These are phyloP conservation scores for Drosophila buzzatii DNA, from an alignment of 2,888 invertebrate species.

Conservation along the genomic window DNA sequence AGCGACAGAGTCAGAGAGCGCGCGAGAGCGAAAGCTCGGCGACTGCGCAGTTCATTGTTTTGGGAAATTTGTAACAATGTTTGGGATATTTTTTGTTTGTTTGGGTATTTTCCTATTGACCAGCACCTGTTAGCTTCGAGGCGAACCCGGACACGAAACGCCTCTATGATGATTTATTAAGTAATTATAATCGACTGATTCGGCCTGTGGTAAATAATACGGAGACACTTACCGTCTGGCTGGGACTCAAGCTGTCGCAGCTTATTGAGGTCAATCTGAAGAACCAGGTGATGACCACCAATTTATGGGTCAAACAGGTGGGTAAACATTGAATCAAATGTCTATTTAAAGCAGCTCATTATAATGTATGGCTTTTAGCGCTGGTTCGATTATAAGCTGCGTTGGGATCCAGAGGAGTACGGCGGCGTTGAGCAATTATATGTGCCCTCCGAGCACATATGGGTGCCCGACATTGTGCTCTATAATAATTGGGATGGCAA, in stretches of 20 bases:
- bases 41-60: slow-evolving; percentile 70
- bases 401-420: slow-evolving; percentile 95
- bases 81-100: slow-evolving; percentile 34
- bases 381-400: slow-evolving; percentile 96
- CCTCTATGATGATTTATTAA: slow-evolving; percentile 97
- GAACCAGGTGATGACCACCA: slow-evolving; percentile 97
- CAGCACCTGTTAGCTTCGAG: slow-evolving; percentile 86
- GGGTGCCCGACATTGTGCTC: slow-evolving; percentile 98
- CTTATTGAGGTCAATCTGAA: slow-evolving; percentile 96
- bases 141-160: slow-evolving; percentile 97
- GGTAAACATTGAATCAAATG: slow-evolving; percentile 53
- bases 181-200: slow-evolving; percentile 97
- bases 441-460: slow-evolving; percentile 98
- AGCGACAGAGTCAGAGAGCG: slow-evolving; percentile 8
- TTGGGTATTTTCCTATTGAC: slow-evolving; percentile 18
- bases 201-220: slow-evolving; percentile 97
- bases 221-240: slow-evolving; percentile 95
- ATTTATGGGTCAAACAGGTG: slow-evolving; percentile 97
- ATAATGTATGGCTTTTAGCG: slow-evolving; percentile 86
- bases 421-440: slow-evolving; percentile 96
- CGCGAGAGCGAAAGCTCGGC: slow-evolving; percentile 24
- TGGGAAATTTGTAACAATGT: slow-evolving; percentile 64
- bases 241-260: slow-evolving; percentile 95
- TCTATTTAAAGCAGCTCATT: neutral
- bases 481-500: slow-evolving; percentile 97